A percentile compares a stretch with the other conserved stretches of the same genome.
Conservation (phyloP, 53 echinoderm and acorn worm species). For the Paelopatides confundens region DNA sequence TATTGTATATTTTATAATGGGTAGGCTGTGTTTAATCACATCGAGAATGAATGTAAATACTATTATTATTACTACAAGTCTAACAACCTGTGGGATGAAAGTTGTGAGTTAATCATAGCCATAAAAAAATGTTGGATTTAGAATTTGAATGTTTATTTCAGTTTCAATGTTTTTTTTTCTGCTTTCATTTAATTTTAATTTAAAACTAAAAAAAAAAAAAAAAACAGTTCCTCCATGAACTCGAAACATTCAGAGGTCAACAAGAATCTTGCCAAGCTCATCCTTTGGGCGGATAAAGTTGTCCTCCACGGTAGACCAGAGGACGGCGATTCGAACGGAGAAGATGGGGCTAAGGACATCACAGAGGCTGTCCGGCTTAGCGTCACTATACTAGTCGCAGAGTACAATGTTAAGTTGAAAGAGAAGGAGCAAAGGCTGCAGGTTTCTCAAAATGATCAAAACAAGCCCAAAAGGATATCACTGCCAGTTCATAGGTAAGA, state of each 20-base stretch:
- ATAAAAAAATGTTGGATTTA: too few relatives aligned
- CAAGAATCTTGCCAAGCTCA: constrained; percentile 93
- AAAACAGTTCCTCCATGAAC: constrained; percentile 75
- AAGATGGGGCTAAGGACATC: constrained; percentile 50
- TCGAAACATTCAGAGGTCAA: constrained; percentile 88
- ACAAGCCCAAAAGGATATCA: background rate
- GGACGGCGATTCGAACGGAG: constrained; percentile 71
- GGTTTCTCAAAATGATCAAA: background rate
- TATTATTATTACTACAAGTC: too few relatives aligned
- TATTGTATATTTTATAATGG: too few relatives aligned
- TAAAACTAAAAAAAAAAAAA: too few relatives aligned
- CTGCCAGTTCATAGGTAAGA: constrained; percentile 8
- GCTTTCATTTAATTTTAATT: too few relatives aligned
- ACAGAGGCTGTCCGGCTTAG: constrained; percentile 80
- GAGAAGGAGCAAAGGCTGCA: constrained; percentile 50
- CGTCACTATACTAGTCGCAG: constrained; percentile 78
- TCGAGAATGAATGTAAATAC: too few relatives aligned
- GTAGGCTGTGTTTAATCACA: too few relatives aligned
- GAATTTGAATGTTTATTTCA: too few relatives aligned
- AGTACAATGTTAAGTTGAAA: constrained; percentile 81
- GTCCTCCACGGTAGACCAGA: constrained; percentile 76
- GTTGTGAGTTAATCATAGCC: too few relatives aligned
- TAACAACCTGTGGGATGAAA: too few relatives aligned
- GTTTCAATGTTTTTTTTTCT: too few relatives aligned
- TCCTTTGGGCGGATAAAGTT: constrained; percentile 96